These are phyloP conservation scores for Tympanuchus pallidicinctus DNA, from an alignment of 2,113 vertebrate species.

Conservation along the genomic window DNA sequence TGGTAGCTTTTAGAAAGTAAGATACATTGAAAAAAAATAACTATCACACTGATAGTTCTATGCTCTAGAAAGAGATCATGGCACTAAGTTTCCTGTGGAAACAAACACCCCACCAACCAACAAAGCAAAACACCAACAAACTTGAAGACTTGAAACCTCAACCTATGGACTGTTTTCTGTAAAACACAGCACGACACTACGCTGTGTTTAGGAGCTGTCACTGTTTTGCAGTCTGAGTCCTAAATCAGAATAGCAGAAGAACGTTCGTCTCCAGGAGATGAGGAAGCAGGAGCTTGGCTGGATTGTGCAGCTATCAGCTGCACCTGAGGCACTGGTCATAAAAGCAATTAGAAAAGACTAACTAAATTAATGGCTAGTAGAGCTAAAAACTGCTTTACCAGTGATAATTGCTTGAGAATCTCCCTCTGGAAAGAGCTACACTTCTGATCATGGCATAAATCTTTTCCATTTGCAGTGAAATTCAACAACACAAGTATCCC, in stretches of 20 bases:
- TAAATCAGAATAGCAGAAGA: neutral
- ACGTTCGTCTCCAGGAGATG: neutral
- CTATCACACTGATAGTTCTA: neutral
- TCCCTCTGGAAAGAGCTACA: neutral
- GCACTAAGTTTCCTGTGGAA: neutral
- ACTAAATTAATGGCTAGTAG: neutral
- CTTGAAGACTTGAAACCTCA: neutral
- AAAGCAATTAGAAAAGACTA: neutral
- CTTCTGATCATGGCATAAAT: neutral
- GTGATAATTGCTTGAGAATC: neutral
- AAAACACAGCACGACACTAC: neutral
- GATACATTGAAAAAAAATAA: fast-evolving
- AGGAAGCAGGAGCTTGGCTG: neutral
- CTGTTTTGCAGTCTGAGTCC: neutral
- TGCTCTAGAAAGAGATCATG: neutral
- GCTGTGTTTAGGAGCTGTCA: neutral
- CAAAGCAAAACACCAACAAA: neutral
- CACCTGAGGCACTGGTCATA: neutral
- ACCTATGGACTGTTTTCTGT: neutral
- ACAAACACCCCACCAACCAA: neutral
- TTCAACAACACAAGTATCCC: neutral
- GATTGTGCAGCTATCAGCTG: neutral
- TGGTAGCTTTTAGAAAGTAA: neutral
- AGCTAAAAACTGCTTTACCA: neutral
- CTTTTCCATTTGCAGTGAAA: neutral